Evolutionary conservation across 2,113 vertebrate genomes (phyloP).

Genomic region (Oenanthe oenanthe): DNA sequence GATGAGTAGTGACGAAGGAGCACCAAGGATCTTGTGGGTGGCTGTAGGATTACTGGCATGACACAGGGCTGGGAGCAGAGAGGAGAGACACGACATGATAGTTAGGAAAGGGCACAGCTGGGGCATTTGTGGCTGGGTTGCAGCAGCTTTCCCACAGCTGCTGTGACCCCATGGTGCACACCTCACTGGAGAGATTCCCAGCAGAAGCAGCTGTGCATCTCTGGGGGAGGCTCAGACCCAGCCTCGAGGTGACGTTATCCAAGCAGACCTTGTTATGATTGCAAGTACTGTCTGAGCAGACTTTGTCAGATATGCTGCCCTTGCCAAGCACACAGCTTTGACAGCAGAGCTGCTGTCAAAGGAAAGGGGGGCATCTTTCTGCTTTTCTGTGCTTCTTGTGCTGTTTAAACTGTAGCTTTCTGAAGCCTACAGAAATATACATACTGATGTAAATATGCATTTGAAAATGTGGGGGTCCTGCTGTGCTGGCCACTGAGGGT

Average conservation of each 20-base stretch:
- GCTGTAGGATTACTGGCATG: not conserved
- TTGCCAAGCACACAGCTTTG: not conserved
- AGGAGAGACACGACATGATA: not conserved
- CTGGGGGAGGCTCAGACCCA: not conserved
- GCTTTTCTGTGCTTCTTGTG: not conserved
- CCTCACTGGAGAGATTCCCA: not conserved
- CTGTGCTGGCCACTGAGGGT: not conserved
- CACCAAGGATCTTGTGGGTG: not conserved
- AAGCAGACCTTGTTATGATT: not conserved
- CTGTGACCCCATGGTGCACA: not conserved
- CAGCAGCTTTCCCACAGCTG: not conserved
- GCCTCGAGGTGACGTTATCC: rapidly evolving
- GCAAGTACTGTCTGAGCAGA: not conserved
- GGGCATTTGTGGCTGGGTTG: not conserved
- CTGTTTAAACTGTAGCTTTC: not conserved
- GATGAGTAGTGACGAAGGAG: not conserved
- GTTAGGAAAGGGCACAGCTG: not conserved
- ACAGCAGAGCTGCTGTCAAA: not conserved
- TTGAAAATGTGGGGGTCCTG: not conserved
- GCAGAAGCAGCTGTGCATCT: not conserved
- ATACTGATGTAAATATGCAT: not conserved
- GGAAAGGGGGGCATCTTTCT: not conserved
- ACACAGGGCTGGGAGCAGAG: not conserved
- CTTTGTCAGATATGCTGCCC: not conserved
- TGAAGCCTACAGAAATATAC: not conserved